phyloP scores from a whole-genome alignment of 2,113 vertebrate genomes.

The Hoplias malabaricus region DNA sequence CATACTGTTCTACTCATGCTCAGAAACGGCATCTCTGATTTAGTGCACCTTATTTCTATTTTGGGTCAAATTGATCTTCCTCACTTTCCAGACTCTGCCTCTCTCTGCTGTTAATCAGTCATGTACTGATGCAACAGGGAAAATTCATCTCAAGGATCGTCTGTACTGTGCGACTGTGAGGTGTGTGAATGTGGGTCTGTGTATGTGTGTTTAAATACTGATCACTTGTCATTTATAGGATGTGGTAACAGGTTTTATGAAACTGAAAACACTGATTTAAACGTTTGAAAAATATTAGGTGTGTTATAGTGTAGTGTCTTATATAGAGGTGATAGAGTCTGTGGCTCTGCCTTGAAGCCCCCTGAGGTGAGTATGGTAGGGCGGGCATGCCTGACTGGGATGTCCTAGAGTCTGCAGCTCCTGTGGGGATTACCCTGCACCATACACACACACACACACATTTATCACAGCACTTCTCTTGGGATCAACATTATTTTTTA shows the following conservation, averaged over 20 bases:
- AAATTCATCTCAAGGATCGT: not conserved
- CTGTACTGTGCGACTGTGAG: not conserved
- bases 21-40: conserved; percentile 2
- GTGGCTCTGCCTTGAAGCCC: conserved; percentile 20
- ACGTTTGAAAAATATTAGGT: too few relatives aligned
- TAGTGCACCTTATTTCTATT: conserved; percentile 25
- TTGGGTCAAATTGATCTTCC: not conserved
- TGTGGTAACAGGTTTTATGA: too few relatives aligned
- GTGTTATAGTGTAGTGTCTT: not conserved
- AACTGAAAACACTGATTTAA: too few relatives aligned
- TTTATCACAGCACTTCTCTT: not conserved
- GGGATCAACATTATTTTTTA: conserved; percentile 21
- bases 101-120: conserved; percentile 12
- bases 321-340: not conserved
- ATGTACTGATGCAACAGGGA: not conserved
- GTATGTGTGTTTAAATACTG: not conserved
- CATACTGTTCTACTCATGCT: not conserved
- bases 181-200: not conserved
- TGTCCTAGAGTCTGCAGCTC: conserved; percentile 1
- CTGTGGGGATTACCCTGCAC: not conserved
- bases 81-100: not conserved
- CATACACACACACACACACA: conserved; percentile 1
- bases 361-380: conserved; percentile 4
- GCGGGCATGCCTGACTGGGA: conserved; percentile 15
- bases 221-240: too few relatives aligned